Percentiles rank a stretch among this genome's conserved stretches.
Evolutionary conservation across 2,797 vertebrate species (phyloP).

Genomic region (Acanthurus leucopareius): DNA sequence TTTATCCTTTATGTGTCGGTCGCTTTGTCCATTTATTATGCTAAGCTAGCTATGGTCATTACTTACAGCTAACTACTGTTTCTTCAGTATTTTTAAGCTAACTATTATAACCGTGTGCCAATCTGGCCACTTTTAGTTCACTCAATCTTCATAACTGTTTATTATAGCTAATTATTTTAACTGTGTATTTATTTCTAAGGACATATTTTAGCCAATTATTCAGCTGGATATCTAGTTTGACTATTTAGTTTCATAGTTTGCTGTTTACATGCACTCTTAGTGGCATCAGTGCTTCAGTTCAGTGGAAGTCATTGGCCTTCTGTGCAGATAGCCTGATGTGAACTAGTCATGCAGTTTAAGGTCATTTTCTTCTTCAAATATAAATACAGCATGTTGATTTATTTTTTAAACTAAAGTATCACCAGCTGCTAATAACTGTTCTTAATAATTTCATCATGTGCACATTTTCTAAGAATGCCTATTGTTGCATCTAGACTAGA

Average conservation of each 20-base stretch:
- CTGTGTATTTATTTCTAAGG: not conserved
- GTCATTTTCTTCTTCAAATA: not conserved
- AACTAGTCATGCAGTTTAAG: not conserved
- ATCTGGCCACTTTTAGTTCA: too few relatives aligned
- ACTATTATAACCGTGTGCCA: too few relatives aligned
- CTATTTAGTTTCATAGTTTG: too few relatives aligned
- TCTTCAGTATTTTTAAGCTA: too few relatives aligned
- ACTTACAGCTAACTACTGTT: not conserved
- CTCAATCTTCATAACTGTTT: too few relatives aligned
- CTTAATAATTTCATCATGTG: not conserved
- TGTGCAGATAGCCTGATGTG: not conserved
- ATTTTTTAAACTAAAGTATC: not conserved
- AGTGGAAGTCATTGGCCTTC: not conserved
- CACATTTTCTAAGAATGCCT: not conserved
- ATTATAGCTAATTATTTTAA: not conserved
- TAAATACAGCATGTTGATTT: not conserved
- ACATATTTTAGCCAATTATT: too few relatives aligned
- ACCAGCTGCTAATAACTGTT: not conserved
- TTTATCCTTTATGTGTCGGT: too few relatives aligned
- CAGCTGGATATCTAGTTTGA: too few relatives aligned
- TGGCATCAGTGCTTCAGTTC: not conserved
- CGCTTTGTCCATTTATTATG: too few relatives aligned
- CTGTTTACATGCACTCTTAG: not conserved
- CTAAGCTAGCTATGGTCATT: not conserved
- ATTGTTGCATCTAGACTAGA: conserved; percentile 1